Evolutionary conservation across 2,888 invertebrate species (phyloP).

Genomic region (Lottia gigantea): DNA sequence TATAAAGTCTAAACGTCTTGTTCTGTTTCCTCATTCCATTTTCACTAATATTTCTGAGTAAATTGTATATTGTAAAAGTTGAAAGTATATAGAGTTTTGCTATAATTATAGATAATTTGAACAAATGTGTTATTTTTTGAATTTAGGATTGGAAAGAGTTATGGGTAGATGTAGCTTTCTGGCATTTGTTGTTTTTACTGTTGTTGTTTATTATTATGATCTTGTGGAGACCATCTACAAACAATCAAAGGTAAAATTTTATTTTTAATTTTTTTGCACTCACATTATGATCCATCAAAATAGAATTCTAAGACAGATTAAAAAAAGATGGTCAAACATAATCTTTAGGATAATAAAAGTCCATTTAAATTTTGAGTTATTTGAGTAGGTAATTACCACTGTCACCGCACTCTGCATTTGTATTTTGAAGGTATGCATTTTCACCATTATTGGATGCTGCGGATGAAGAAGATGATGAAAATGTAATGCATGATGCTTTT

Average conservation of each 20-base stretch:
- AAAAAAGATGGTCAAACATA: too few relatives aligned
- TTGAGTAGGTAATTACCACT: too few relatives aligned
- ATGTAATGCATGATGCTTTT: conserved; percentile 87
- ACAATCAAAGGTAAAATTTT: conserved; percentile 90
- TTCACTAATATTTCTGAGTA: background rate
- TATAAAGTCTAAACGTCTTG: too few relatives aligned
- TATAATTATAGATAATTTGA: too few relatives aligned
- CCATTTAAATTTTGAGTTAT: too few relatives aligned
- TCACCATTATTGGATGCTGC: conserved; percentile 88
- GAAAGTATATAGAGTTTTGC: too few relatives aligned
- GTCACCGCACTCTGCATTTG: background rate
- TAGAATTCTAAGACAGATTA: too few relatives aligned
- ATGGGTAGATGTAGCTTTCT: conserved; percentile 95
- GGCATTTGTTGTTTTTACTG: conserved; percentile 92
- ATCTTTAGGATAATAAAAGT: too few relatives aligned
- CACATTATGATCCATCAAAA: too few relatives aligned
- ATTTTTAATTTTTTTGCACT: too few relatives aligned
- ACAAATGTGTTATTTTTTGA: conserved; percentile 1
- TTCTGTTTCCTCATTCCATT: too few relatives aligned
- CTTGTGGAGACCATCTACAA: conserved; percentile 93
- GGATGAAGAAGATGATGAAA: conserved; percentile 77
- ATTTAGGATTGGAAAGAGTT: conserved; percentile 79
- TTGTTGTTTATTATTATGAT: conserved; percentile 92
- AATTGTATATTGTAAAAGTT: too few relatives aligned
- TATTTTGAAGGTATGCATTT: conserved; percentile 78